Evolutionary conservation across 1,140 invertebrate genomes (phyloP), one percentile per base, ranked within the genome.

Genomic region (Myzus persicae): DNA sequence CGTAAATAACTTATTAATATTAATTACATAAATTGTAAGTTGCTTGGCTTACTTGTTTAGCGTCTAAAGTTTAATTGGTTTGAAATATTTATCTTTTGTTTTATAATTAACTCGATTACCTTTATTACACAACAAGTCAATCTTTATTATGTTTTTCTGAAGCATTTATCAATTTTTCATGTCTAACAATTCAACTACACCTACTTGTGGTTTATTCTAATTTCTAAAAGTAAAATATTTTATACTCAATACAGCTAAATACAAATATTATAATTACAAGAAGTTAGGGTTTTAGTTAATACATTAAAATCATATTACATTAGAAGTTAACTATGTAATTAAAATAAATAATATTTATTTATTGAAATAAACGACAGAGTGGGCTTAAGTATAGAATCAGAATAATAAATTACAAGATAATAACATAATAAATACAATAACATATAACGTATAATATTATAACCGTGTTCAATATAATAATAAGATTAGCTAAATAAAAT

Each of bases 21-120:
- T 89, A 89, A 89, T 89, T 51, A 90, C 48, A 14, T 59, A 59
- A 18, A n/a, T 54, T 54, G 11, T 26, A 90, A 90, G 40, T 40
- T 40, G 40, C 31, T 48, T 8, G n/a, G 20, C n/a, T 36, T 89
- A 11, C 38, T 90, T 51, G 38, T 51, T 54, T 89, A 89, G 1
- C 20, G 24, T 90, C 38, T 90, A 90, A 59, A 67, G 59, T 90
- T 59, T n/a, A 90, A 90, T 59, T 90, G 89, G 11, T 90, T 67
- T 42, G 6, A 42, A 42, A 59, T 90, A 59, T 90, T 67, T 42
- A 67, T 44, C 11, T 59, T 67, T 90, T 90, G 51, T 90, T 67
- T 42, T 18, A 67, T 42, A 67, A 67, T 90, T n/a, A 59, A 90
- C 51, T 44, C 14, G 14, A 42, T 42, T 31, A 90, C 14, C 22